These are phyloP conservation scores for Endomychus coccineus DNA, from an alignment of 2,888 invertebrate species.

Conservation along the genomic window DNA sequence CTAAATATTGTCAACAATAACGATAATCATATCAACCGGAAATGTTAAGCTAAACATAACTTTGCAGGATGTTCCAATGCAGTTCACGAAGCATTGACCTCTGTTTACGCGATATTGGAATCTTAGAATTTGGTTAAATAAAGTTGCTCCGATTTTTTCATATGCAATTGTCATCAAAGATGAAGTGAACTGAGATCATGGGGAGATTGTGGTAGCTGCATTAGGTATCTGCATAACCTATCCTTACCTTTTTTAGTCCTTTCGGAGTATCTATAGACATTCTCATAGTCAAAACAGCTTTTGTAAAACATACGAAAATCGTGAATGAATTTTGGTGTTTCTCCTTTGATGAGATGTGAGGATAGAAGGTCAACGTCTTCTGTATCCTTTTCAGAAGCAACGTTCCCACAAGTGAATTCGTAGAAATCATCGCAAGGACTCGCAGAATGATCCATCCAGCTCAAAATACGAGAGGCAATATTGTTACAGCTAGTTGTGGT, in stretches of 20 bases:
- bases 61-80: too few relatives aligned
- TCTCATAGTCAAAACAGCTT: conserved; percentile 28
- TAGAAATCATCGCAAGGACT: conserved; percentile 33
- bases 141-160: too few relatives aligned
- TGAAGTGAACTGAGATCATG: too few relatives aligned
- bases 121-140: too few relatives aligned
- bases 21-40: too few relatives aligned
- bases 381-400: conserved; percentile 6
- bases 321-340: conserved; percentile 8
- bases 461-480: conserved; percentile 27
- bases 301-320: conserved; percentile 27
- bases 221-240: too few relatives aligned
- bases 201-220: too few relatives aligned
- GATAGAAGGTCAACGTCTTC: conserved; percentile 4
- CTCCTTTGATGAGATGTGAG: conserved; percentile 4
- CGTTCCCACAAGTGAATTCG: conserved; percentile 30
- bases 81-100: too few relatives aligned
- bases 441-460: conserved; percentile 27
- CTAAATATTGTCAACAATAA: too few relatives aligned
- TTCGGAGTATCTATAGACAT: conserved; percentile 24
- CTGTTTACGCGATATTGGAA: too few relatives aligned
- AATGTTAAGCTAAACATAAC: too few relatives aligned
- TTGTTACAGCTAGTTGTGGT: conserved; percentile 21
- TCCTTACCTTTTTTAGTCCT: conserved; percentile 25
- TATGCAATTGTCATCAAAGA: too few relatives aligned